Evolutionary conservation across 2,888 invertebrate species (phyloP).

Genomic region (Cotesia congregata): DNA sequence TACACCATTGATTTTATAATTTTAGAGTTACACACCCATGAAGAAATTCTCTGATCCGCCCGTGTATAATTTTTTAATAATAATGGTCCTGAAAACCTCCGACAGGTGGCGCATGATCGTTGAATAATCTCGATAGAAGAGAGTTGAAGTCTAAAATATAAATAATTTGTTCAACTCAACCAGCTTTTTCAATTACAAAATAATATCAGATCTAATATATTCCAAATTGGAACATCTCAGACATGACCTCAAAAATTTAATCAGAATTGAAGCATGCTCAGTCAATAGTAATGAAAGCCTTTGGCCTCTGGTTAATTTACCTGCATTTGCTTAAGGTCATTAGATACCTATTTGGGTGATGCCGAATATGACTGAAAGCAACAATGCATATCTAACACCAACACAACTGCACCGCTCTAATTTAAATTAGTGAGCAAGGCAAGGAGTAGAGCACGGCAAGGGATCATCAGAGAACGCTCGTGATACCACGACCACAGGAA

Average conservation of each 20-base stretch:
- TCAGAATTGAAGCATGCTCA: neutral
- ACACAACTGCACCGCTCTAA: neutral
- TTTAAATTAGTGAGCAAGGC: neutral
- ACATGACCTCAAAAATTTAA: neutral
- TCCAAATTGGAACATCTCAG: neutral
- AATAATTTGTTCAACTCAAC: too few relatives aligned
- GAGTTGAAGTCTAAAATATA: too few relatives aligned
- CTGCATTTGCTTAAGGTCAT: slow-evolving; percentile 8
- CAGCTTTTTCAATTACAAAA: too few relatives aligned
- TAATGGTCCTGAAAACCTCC: too few relatives aligned
- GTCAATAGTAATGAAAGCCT: neutral
- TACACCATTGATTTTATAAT: too few relatives aligned
- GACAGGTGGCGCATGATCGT: too few relatives aligned
- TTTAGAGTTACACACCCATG: too few relatives aligned
- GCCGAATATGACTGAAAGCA: neutral
- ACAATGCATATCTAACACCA: neutral
- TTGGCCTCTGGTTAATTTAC: neutral
- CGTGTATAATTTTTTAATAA: too few relatives aligned
- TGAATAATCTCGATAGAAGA: too few relatives aligned
- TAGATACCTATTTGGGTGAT: slow-evolving; percentile 9
- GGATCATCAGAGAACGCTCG: slow-evolving; percentile 17
- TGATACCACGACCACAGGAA: slow-evolving; percentile 48
- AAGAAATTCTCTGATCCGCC: too few relatives aligned
- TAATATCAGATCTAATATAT: too few relatives aligned
- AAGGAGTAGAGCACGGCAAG: slow-evolving; percentile 1